These are phyloP conservation scores for Horisme vitalbata DNA, from an alignment of 2,888 invertebrate genomes.

Conservation along the genomic window DNA sequence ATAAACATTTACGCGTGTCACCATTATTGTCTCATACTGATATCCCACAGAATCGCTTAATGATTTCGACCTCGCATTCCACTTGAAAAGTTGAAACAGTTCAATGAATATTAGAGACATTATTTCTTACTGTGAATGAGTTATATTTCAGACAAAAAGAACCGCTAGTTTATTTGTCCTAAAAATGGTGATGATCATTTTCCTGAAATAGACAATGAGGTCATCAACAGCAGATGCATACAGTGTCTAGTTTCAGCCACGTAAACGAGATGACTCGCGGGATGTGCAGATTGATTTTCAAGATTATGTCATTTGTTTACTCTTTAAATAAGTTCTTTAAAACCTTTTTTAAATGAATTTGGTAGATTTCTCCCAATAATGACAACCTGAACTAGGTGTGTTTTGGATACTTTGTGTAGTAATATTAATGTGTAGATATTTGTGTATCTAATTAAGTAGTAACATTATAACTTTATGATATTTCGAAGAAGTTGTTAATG, in stretches of 20 bases:
- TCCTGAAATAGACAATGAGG: slow-evolving; percentile 40
- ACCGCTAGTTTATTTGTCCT: slow-evolving; percentile 38
- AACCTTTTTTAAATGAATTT: no score
- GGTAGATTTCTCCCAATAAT: no score
- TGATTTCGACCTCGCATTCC: slow-evolving; percentile 31
- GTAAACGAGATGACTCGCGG: slow-evolving; percentile 5
- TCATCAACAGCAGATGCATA: slow-evolving; percentile 32
- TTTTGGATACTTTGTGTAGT: no score
- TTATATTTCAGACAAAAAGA: slow-evolving; percentile 28
- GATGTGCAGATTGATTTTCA: neutral
- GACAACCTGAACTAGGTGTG: no score
- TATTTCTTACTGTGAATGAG: slow-evolving; percentile 13
- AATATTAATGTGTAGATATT: no score
- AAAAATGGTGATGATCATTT: slow-evolving; percentile 39
- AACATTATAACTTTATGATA: no score
- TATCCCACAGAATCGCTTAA: slow-evolving; percentile 21
- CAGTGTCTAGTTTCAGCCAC: slow-evolving; percentile 38
- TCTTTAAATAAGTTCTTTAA: no score
- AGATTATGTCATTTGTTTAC: neutral
- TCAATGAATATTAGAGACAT: neutral
- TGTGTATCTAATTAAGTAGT: no score
- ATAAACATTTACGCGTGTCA: no score
- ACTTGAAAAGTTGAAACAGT: neutral
- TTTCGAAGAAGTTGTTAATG: no score
- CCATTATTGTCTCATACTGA: no score